These are phyloP conservation scores for Zingel zingel DNA, from an alignment of 2,113 vertebrate species.

Conservation along the genomic window DNA sequence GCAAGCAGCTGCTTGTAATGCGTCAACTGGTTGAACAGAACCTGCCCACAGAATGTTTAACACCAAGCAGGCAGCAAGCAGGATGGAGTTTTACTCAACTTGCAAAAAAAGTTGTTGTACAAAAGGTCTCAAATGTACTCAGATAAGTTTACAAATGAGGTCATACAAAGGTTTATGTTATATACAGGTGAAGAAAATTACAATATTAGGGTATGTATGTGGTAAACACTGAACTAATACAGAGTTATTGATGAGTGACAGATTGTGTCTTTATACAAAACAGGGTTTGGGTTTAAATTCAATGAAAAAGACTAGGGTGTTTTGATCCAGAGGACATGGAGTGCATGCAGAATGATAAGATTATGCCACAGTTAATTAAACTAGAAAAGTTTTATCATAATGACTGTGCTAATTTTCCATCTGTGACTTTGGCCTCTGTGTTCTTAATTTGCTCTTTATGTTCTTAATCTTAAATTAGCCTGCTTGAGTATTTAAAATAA, in stretches of 20 bases:
- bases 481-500: neutral
- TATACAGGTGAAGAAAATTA: neutral
- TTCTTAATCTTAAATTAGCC: constrained; percentile 50
- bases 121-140: neutral
- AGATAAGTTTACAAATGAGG: neutral
- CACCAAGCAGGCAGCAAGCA: neutral
- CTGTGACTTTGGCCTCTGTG: constrained; percentile 28
- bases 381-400: constrained; percentile 23
- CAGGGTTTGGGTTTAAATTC: constrained; percentile 3
- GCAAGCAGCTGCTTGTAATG: constrained; percentile 38
- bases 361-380: constrained; percentile 48
- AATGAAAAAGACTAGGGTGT: neutral
- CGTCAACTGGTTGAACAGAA: constrained; percentile 1
- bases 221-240: neutral
- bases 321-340: constrained; percentile 13
- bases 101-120: neutral
- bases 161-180: neutral
- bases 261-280: constrained; percentile 5
- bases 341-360: constrained; percentile 29
- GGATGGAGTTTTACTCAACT: neutral
- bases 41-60: constrained; percentile 11
- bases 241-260: neutral
- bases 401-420: constrained; percentile 24
- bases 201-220: neutral
- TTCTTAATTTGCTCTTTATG: constrained; percentile 41